phyloP scores from a whole-genome alignment of 1,140 invertebrate genomes.

The Chrysopa pallens region DNA sequence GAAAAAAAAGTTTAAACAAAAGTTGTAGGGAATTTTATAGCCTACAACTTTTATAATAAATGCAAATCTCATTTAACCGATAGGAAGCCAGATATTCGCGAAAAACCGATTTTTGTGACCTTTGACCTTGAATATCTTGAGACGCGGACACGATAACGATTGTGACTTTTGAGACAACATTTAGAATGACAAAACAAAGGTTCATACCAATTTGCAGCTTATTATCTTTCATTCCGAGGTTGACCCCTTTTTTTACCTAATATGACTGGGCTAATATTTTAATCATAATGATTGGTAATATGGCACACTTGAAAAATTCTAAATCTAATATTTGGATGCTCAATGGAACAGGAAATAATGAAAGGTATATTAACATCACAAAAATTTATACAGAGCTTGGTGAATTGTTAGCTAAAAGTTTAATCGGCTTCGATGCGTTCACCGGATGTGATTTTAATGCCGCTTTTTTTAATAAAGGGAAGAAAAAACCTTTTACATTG shows the following conservation, averaged over 20 bases:
- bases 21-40: slow-evolving; percentile 8
- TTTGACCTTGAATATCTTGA: slow-evolving; percentile 8
- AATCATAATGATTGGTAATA: slow-evolving; percentile 11
- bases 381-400: slow-evolving; percentile 1
- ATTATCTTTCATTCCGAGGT: slow-evolving; percentile 7
- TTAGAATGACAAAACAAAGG: no score
- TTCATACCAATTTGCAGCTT: slow-evolving; percentile 3
- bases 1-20: slow-evolving; percentile 5
- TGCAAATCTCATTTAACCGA: slow-evolving; percentile 4
- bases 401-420: no score
- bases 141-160: slow-evolving; percentile 4
- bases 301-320: slow-evolving; percentile 7
- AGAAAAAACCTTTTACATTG: background rate
- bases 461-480: slow-evolving; percentile 4
- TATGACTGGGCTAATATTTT: slow-evolving; percentile 4
- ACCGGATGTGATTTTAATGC: slow-evolving; percentile 8
- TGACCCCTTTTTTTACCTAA: slow-evolving; percentile 1
- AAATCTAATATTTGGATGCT: slow-evolving; percentile 9
- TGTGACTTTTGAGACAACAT: slow-evolving; percentile 7
- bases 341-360: slow-evolving; percentile 1
- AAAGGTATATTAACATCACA: slow-evolving; percentile 1
- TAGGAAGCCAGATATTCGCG: slow-evolving; percentile 5
- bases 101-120: slow-evolving; percentile 6
- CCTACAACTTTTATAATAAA: slow-evolving; percentile 5
- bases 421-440: background rate